phyloP scores from a whole-genome alignment of 2,888 invertebrate genomes.

The Drosophila vallismaia region DNA sequence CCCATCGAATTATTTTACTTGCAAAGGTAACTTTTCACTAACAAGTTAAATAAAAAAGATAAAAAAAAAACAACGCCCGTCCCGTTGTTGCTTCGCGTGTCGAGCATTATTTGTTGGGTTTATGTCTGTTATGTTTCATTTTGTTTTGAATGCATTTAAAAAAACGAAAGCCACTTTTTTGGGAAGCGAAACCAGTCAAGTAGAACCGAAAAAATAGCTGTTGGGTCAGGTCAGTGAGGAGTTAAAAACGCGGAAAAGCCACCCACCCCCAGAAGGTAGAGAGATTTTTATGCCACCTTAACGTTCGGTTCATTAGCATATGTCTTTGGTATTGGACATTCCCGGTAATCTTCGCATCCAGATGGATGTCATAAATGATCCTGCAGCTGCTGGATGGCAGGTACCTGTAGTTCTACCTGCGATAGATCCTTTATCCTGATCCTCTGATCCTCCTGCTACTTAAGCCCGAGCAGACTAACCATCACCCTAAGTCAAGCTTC shows the following conservation, averaged over 20 bases:
- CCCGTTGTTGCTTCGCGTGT: slow-evolving; percentile 30
- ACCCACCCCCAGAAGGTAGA: slow-evolving; percentile 19
- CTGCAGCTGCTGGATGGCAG: slow-evolving; percentile 49
- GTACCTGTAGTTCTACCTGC: slow-evolving; percentile 46
- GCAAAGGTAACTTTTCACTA: slow-evolving; percentile 1
- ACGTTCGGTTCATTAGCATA: slow-evolving; percentile 13
- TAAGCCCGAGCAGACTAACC: slow-evolving; percentile 24
- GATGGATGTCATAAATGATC: slow-evolving; percentile 55
- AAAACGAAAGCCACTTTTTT: slow-evolving; percentile 47
- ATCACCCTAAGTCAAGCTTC: slow-evolving; percentile 16
- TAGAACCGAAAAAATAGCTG: slow-evolving; percentile 38
- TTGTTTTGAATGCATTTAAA: slow-evolving; percentile 42
- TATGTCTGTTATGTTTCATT: slow-evolving; percentile 37
- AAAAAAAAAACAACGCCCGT: neutral
- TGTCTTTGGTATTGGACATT: slow-evolving; percentile 20
- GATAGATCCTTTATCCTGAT: neutral
- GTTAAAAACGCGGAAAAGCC: slow-evolving; percentile 1
- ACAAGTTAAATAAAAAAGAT: neutral
- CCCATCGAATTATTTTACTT: slow-evolving; percentile 17
- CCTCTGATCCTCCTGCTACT: slow-evolving; percentile 41
- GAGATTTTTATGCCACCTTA: too few species aligned
- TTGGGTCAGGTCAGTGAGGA: neutral
- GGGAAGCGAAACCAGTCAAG: slow-evolving; percentile 41
- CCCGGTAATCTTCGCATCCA: slow-evolving; percentile 40
- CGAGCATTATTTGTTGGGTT: slow-evolving; percentile 12